Evolutionary conservation across 2,888 invertebrate genomes (phyloP).

Genomic region (Germaria angustata): DNA sequence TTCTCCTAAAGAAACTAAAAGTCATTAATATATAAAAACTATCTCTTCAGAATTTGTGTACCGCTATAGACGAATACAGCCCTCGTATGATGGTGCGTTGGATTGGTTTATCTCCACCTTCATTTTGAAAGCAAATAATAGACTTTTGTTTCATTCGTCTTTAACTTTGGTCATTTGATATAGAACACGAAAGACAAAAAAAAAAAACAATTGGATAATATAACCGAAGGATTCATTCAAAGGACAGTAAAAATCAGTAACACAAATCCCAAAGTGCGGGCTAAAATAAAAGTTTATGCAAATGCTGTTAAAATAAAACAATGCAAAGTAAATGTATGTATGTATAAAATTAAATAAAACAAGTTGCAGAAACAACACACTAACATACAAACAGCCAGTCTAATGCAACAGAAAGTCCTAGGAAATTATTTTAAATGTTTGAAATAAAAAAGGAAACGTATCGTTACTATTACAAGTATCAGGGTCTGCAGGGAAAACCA

Average conservation of each 20-base stretch:
- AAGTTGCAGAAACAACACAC: slow-evolving; percentile 30
- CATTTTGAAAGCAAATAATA: slow-evolving; percentile 46
- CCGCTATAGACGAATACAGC: not conserved
- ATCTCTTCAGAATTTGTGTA: too few relatives aligned
- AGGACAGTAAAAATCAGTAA: slow-evolving; percentile 67
- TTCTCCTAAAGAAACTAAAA: too few relatives aligned
- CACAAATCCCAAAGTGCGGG: slow-evolving; percentile 70
- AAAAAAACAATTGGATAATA: slow-evolving; percentile 41
- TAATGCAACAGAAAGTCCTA: not conserved
- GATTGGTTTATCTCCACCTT: slow-evolving; percentile 34
- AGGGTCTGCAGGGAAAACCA: slow-evolving; percentile 67
- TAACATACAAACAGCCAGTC: not conserved
- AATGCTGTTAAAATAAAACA: slow-evolving; percentile 66
- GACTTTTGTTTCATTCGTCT: slow-evolving; percentile 32
- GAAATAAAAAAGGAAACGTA: slow-evolving; percentile 37
- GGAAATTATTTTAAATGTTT: slow-evolving; percentile 58
- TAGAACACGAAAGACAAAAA: slow-evolving; percentile 10
- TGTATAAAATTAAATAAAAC: slow-evolving; percentile 62
- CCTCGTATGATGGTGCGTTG: not conserved
- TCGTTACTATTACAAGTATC: slow-evolving; percentile 31
- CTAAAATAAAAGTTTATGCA: slow-evolving; percentile 71
- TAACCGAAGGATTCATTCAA: slow-evolving; percentile 49
- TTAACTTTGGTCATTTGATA: slow-evolving; percentile 48
- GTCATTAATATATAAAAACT: too few relatives aligned
- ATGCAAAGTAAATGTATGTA: slow-evolving; percentile 62